These are phyloP conservation scores for Triops longicaudatus DNA, from an alignment of 1,140 invertebrate genomes.

Conservation along the genomic window DNA sequence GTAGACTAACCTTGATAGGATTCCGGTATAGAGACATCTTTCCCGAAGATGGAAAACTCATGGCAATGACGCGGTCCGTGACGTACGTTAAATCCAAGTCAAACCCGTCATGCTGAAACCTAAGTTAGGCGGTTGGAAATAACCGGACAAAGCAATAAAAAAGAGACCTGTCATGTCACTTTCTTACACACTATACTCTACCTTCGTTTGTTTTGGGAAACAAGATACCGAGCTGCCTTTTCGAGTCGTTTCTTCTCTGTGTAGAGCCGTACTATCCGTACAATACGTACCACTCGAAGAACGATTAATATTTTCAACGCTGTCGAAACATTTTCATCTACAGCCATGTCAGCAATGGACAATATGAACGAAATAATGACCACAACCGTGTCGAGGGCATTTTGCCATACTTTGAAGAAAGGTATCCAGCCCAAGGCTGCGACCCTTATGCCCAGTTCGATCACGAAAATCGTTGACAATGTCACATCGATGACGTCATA, in stretches of 20 bases:
- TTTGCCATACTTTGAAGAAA: constrained; percentile 42
- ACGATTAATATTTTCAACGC: constrained; percentile 28
- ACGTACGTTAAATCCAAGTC: constrained; percentile 53
- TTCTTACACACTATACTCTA: neutral
- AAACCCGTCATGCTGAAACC: constrained; percentile 48
- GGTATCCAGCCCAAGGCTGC: constrained; percentile 33
- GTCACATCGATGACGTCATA: neutral
- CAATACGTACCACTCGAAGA: constrained; percentile 41
- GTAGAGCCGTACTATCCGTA: constrained; percentile 41
- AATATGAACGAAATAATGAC: constrained; percentile 43
- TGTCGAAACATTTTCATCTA: constrained; percentile 33
- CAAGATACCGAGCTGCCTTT: constrained; percentile 43
- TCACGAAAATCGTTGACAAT: constrained; percentile 34
- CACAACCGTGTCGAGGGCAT: constrained; percentile 43
- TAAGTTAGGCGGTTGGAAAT: neutral
- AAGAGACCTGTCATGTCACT: neutral
- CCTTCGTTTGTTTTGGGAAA: constrained; percentile 51
- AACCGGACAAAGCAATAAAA: neutral
- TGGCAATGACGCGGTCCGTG: constrained; percentile 51
- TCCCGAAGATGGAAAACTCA: constrained; percentile 52
- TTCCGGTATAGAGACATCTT: constrained; percentile 51
- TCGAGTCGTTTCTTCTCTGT: constrained; percentile 43
- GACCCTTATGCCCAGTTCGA: constrained; percentile 41
- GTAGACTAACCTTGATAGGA: constrained; percentile 43
- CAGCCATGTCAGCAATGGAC: constrained; percentile 39